A percentile compares a stretch with the other conserved stretches of the same genome.
phyloP scores from a whole-genome alignment of 2,797 vertebrate genomes.

The Florisuga fusca region DNA sequence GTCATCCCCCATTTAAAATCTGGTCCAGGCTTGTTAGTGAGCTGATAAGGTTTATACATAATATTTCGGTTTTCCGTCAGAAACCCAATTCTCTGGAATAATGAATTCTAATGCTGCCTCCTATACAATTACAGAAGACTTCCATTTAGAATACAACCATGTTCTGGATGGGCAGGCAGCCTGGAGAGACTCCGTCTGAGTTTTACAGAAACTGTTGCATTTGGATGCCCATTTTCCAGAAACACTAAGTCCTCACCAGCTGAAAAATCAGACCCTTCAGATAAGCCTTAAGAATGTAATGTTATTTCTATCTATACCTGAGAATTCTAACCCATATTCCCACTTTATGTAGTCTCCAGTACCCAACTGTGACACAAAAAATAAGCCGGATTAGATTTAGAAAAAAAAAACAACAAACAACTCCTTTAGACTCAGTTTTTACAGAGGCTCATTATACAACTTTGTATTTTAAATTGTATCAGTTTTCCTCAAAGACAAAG shows the following conservation, averaged over 20 bases:
- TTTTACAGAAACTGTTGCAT: neutral
- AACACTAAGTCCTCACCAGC: neutral
- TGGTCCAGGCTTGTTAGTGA: neutral
- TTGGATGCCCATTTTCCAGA: neutral
- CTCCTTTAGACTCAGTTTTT: neutral
- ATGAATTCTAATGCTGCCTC: neutral
- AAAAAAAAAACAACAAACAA: neutral
- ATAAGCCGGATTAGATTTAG: neutral
- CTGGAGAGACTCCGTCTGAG: neutral
- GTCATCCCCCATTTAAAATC: neutral
- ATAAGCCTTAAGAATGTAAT: neutral
- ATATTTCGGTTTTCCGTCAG: neutral
- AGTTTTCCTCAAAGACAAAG: neutral
- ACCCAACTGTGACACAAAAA: neutral
- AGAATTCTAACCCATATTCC: conserved; percentile 4
- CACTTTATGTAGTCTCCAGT: neutral
- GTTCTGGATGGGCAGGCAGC: neutral
- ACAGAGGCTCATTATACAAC: neutral
- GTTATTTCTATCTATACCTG: neutral
- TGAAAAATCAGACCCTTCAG: conserved; percentile 12
- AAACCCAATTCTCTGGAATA: neutral
- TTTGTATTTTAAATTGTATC: neutral
- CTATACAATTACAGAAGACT: conserved; percentile 15
- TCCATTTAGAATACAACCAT: neutral
- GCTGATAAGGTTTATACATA: neutral